Percentiles rank a stretch among this genome's conserved stretches.
These are phyloP conservation scores for Drosophila mercatorum DNA, from an alignment of 2,888 invertebrate genomes.

Conservation along the genomic window DNA sequence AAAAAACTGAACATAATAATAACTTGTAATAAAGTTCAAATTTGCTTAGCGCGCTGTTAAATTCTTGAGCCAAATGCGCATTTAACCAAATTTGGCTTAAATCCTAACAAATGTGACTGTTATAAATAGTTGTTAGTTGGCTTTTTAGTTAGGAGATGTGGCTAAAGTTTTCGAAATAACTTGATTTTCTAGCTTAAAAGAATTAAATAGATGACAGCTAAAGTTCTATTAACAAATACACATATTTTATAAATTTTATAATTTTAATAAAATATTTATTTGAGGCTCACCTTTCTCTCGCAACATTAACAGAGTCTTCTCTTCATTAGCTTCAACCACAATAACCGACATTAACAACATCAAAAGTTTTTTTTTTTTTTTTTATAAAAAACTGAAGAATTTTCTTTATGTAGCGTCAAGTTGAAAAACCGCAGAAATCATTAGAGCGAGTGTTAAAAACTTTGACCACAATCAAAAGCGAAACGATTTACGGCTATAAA, in stretches of 20 bases:
- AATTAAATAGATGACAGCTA: neutral
- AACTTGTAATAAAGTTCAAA: constrained; percentile 44
- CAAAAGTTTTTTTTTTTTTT: neutral
- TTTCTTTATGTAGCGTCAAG: constrained; percentile 17
- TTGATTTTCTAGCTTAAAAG: neutral
- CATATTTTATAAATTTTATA: neutral
- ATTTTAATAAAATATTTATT: no score
- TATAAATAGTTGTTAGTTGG: constrained; percentile 8
- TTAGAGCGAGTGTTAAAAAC: constrained; percentile 59
- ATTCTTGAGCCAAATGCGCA: constrained; percentile 12
- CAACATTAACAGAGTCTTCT: neutral
- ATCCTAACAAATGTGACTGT: constrained; percentile 32
- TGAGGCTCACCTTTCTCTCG: neutral
- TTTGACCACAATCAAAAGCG: constrained; percentile 49
- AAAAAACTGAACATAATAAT: constrained; percentile 36
- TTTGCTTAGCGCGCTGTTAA: constrained; percentile 21
- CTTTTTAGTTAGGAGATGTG: neutral
- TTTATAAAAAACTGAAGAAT: constrained; percentile 1
- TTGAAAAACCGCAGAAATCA: constrained; percentile 57
- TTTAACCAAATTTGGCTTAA: constrained; percentile 32
- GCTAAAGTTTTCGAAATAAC: neutral
- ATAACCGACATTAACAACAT: constrained; percentile 34
- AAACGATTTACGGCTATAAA: constrained; percentile 62
- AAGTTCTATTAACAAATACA: neutral
- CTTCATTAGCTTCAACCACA: constrained; percentile 44